Base-by-base conservation (phyloP, 1,140 invertebrate genomes). In the Atopsyche davidsoni region DNA sequence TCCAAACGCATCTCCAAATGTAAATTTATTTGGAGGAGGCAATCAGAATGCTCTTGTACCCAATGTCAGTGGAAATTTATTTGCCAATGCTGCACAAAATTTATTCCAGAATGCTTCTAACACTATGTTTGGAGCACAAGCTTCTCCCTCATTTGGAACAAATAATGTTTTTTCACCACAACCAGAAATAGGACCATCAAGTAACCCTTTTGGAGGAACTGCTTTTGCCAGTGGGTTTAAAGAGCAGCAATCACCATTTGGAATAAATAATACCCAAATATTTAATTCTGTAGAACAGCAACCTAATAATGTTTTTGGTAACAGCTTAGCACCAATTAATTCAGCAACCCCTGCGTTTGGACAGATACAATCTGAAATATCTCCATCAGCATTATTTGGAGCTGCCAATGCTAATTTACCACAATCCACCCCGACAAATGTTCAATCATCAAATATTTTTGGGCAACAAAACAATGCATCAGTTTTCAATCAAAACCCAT, bases 31-130 rank as follows among this genome's bases (percentile, higher is more conserved):
- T 18, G 23, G 10, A 23, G 14, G 14, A 10, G 34, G 21, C 10
- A 16, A n/a, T 16, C 46, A 48, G 14, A 40, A 24, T 24, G 28
- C n/a, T 17, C 6, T 7, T 24, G 18, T 36, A 31, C 22, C 43
- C 4, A 7, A 10, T 3, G 21, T 9, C 7, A 43, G 11, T 17
- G 7, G 6, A 6, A 43, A 43, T 24, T 14, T 51, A 25, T 51
- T 51, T 45, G 49, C 49, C 1, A 24, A 51, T 24, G 49, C 49
- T 22, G 49, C 49, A n/a, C 11, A 51, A 17, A 44, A 2, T 17
- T 19, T 51, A 38, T 51, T 45, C 28, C 49, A 51, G 7, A 4
- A 18, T 18, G 14, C 47, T n/a, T 10, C 41, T 13, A 38, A 38
- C 21, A 17, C 18, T n/a, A 34, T 34, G 1, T 51, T 51, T 18